Base-by-base conservation (phyloP, 2,113 vertebrate species). In the Promerops cafer region DNA sequence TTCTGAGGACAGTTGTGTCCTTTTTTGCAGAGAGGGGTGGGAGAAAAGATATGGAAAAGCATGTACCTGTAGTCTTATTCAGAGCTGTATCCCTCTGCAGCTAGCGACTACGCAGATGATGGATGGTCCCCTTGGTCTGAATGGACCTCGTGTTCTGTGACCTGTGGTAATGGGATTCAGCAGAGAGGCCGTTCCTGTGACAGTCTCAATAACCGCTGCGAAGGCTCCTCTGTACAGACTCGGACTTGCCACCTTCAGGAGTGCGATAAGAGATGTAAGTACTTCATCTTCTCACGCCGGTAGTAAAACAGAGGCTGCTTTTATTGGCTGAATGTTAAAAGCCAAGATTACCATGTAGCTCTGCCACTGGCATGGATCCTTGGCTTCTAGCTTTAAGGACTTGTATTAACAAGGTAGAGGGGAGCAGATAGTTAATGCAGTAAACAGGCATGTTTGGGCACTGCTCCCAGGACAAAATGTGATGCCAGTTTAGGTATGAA, bases 41-140 rank as follows among this genome's bases (percentile, higher is more conserved):
- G 71, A 71, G 75, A 59, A 69, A 65, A 83, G 16, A 8, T 60
- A 5, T 1, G 4, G n/a, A 37, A n/a, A 76, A 75, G 40, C 9
- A 28, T 7, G 2, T 75, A 18, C 28, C 28, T 64, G 31, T 14
- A 88, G 17, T 66, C n/a, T 83, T 64, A 68, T 3, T 71, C 33
- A 56, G 65, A 69, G 30, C 30, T 72, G 31, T 40, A 4, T 70
- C 47, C 74, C 64, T 53, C 79, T 61, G 30, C 94, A 99, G 99
- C 97, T 40, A 99, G 97, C 2, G 98, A 99, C 94, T 98, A 97
- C 2, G 98, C 98, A 9, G 99, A 99, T 15, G 99, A 99, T 20
- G 98, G 98, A 69, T 99, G 99, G 99, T 99, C 99, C 28, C 99
- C 99, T 10, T 99, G 99, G 99, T 99, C 99, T 56, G 99, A 99